A percentile compares a stretch with the other conserved stretches of the same genome.
Conservation (phyloP, 2,888 invertebrate genomes). For the Dasypogon diadema region DNA sequence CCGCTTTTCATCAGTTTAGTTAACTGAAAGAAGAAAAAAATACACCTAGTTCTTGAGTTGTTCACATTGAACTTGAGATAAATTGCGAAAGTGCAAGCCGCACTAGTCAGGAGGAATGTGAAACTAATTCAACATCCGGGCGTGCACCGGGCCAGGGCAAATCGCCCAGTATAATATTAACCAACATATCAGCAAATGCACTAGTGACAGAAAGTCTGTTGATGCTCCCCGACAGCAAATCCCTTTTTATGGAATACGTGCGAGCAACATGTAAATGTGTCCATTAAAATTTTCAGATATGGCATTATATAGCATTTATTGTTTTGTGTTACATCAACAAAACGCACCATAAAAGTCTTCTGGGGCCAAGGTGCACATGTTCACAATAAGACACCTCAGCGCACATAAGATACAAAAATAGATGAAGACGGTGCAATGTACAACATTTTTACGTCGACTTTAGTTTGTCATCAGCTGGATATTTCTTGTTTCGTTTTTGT, state of each 20-base stretch:
- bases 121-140: constrained; percentile 31
- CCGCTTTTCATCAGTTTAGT: constrained; percentile 13
- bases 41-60: neutral
- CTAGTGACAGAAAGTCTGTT: no score
- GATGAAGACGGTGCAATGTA: neutral
- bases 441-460: constrained; percentile 3
- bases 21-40: neutral
- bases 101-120: constrained; percentile 20
- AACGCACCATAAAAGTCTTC: constrained; percentile 6
- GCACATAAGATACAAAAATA: neutral
- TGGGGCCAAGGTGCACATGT: constrained; percentile 26
- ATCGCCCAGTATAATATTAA: no score
- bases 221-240: no score
- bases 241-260: no score
- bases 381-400: constrained; percentile 32
- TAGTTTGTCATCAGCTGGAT: constrained; percentile 34
- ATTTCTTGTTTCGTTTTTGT: constrained; percentile 8
- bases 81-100: constrained; percentile 7
- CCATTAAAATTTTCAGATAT: constrained; percentile 24
- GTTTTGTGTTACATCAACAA: constrained; percentile 39
- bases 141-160: neutral
- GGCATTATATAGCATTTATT: constrained; percentile 13
- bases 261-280: neutral
- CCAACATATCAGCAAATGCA: no score
- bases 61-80: constrained; percentile 36